Percentiles rank a stretch among this genome's conserved stretches.
Conservation (phyloP, 2,888 invertebrate species). For the Lacanobia wlatinum region DNA sequence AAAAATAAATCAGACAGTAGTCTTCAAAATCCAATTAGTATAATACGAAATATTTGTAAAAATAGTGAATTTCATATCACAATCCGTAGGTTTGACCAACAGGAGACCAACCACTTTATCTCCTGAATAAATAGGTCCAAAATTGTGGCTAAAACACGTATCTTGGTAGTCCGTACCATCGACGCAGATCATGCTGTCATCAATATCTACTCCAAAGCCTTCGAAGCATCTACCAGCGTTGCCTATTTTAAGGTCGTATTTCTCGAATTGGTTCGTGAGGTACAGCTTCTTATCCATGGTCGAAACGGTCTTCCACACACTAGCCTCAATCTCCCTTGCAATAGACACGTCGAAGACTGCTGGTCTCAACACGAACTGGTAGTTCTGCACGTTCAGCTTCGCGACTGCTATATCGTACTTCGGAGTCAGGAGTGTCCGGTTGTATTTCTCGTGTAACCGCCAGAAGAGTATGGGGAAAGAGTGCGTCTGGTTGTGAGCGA, state of each 20-base stretch:
- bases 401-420: slow-evolving; percentile 84
- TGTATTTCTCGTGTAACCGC: slow-evolving; percentile 81
- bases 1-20: slow-evolving; percentile 30
- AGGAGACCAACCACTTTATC: slow-evolving; percentile 45
- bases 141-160: slow-evolving; percentile 46
- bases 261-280: slow-evolving; percentile 47
- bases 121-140: slow-evolving; percentile 43
- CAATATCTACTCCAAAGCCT: slow-evolving; percentile 36
- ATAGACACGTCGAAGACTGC: slow-evolving; percentile 27
- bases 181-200: slow-evolving; percentile 43
- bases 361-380: slow-evolving; percentile 47
- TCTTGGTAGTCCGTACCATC: slow-evolving; percentile 18
- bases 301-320: slow-evolving; percentile 48
- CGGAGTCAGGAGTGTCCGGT: slow-evolving; percentile 63
- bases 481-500: slow-evolving; percentile 73
- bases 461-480: slow-evolving; percentile 81
- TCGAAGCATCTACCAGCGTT: slow-evolving; percentile 38
- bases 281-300: slow-evolving; percentile 44
- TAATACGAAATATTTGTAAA: slow-evolving; percentile 72
- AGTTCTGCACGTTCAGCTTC: slow-evolving; percentile 74
- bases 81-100: slow-evolving; percentile 35
- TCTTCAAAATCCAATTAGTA: slow-evolving; percentile 66
- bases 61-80: slow-evolving; percentile 64
- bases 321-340: slow-evolving; percentile 28
- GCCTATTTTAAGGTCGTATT: slow-evolving; percentile 30